Evolutionary conservation across 2,888 invertebrate species (phyloP), one percentile per base, ranked within the genome.

Genomic region (Gortyna flavago): DNA sequence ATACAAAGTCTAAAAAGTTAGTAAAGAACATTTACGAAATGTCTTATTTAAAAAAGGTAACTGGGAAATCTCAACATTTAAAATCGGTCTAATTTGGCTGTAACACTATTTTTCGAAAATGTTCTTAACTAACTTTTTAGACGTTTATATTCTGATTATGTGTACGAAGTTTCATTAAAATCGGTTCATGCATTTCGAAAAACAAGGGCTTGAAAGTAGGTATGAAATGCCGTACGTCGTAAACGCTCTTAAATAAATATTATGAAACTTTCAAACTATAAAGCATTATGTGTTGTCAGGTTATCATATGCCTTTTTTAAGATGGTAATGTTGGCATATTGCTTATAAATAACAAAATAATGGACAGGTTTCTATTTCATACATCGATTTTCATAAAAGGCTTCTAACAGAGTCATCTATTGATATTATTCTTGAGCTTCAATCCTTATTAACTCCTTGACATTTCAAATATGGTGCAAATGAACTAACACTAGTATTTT

Each of bases 371-470:
- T 81, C 62, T 21, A 68, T 75, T 75, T 32, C 16, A 16, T 1
- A 64, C 54, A 18, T 4, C 18, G 2, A 32, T 74, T 59, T 35
- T 79, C 32, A 74, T 64, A 79, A 70, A 81, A 62, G 51, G 74
- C 48, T 32, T n/a, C 57, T 32, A 7, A 35, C 18, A 66, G 61
- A 67, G 72, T 44, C 54, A 21, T 71, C 44, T 74, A n/a, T 61
- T 48, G 67, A 79, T 80, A 59, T 1, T 51, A 72, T 65, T 65
- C 57, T 67, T 54, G 3, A 54, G 0, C n/a, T 32, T 68, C 48
- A 77, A 67, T 80, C 7, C 44, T 21, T 38, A 29, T n/a, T 1
- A 44, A 29, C 21, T 79, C 88, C 90, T 90, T 88, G 90, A 89
- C 89, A 88, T 90, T 89, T 85, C 54, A 11, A 16, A 81, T 77